Conservation (phyloP, 2,888 invertebrate genomes). For the Pocota personata region DNA sequence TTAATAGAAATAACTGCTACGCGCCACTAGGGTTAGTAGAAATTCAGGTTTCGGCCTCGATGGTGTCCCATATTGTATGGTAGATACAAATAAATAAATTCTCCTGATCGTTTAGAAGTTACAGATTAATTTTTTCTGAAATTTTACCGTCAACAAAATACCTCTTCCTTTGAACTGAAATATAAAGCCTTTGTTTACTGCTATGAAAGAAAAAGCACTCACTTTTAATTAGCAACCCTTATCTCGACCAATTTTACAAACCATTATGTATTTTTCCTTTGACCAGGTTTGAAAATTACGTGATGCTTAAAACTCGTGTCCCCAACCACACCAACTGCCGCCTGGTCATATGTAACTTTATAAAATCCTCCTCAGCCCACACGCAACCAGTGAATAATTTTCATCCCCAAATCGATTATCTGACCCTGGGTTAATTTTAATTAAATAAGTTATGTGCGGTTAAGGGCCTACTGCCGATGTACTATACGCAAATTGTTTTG, state of each 20-base stretch:
- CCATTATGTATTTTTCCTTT: neutral
- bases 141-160: no score
- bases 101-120: no score
- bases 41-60: no score
- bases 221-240: conserved; percentile 35
- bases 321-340: neutral
- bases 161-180: no score
- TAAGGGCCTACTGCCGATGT: conserved; percentile 21
- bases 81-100: no score
- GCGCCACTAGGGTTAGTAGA: no score
- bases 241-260: conserved; percentile 21
- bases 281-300: conserved; percentile 46
- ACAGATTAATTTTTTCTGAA: no score
- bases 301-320: conserved; percentile 16
- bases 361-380: neutral
- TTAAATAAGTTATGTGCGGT: conserved; percentile 69
- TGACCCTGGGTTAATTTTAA: conserved; percentile 69
- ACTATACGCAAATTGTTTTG: conserved; percentile 36
- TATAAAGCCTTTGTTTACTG: no score
- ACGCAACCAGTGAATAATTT: conserved; percentile 45
- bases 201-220: no score
- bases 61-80: no score
- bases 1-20: no score
- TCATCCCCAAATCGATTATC: conserved; percentile 64
- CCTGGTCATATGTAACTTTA: neutral